These are phyloP conservation scores for Drosophila bunnanda DNA, from an alignment of 2,888 invertebrate species.

Conservation along the genomic window DNA sequence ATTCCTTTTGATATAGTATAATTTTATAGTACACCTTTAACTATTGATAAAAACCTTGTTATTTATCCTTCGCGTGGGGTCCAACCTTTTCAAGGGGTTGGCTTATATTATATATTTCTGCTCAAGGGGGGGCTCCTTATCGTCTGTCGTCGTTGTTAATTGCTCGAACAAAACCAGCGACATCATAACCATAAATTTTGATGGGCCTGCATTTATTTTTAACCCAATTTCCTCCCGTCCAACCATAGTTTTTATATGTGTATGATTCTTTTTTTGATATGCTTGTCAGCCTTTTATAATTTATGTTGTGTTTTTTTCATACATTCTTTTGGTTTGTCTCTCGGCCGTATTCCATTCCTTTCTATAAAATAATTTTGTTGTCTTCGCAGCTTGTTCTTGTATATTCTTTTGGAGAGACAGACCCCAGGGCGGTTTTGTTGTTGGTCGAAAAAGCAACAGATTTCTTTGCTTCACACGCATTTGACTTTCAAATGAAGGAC, in stretches of 20 bases:
- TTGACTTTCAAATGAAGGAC: conserved; percentile 82
- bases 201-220: conserved; percentile 72
- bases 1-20: no score
- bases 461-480: conserved; percentile 74
- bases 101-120: background rate
- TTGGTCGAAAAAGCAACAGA: conserved; percentile 69
- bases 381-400: conserved; percentile 24
- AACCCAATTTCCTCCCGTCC: conserved; percentile 67
- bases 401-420: conserved; percentile 10
- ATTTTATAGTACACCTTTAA: background rate
- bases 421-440: conserved; percentile 38
- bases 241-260: conserved; percentile 70
- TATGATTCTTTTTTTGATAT: conserved; percentile 50
- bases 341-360: conserved; percentile 56
- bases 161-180: conserved; percentile 40
- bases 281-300: conserved; percentile 75
- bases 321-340: conserved; percentile 74
- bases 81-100: conserved; percentile 17
- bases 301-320: conserved; percentile 77
- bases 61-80: conserved; percentile 12
- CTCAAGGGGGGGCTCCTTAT: background rate
- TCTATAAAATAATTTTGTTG: conserved; percentile 50
- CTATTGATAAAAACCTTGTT: background rate
- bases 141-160: conserved; percentile 46
- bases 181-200: conserved; percentile 71